Evolutionary conservation across 2,888 invertebrate species (phyloP).

Genomic region (Chymomyza caudatula): DNA sequence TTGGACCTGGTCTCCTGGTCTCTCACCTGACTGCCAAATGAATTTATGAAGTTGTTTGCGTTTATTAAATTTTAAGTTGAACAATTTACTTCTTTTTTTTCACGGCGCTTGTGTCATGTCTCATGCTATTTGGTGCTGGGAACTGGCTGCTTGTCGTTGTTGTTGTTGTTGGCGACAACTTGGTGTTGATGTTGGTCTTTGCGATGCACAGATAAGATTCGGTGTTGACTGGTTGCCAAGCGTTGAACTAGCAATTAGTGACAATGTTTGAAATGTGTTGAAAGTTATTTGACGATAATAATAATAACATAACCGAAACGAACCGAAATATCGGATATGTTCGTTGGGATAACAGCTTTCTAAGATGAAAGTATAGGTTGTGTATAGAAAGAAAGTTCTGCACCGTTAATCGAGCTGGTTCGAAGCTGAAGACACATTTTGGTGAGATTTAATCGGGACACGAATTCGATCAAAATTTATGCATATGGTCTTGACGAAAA

Average conservation of each 20-base stretch:
- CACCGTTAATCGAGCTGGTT: too few species aligned
- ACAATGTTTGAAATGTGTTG: constrained; percentile 64
- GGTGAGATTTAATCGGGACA: too few species aligned
- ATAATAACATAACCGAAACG: constrained; percentile 54
- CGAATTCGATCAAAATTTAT: too few species aligned
- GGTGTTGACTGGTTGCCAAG: constrained; percentile 39
- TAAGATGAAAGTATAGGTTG: too few species aligned
- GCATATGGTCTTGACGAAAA: too few species aligned
- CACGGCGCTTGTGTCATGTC: constrained; percentile 7
- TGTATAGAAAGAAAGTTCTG: too few species aligned
- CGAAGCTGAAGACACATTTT: too few species aligned
- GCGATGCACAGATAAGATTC: constrained; percentile 69
- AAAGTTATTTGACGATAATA: constrained; percentile 55
- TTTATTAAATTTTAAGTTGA: constrained; percentile 67
- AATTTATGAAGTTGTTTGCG: constrained; percentile 70
- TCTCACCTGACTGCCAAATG: constrained; percentile 43
- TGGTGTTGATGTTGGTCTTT: constrained; percentile 46
- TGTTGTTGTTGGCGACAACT: constrained; percentile 55
- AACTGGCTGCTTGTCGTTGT: constrained; percentile 18
- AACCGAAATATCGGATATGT: too few species aligned
- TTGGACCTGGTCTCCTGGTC: constrained; percentile 9
- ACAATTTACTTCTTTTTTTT: constrained; percentile 51
- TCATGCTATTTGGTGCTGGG: constrained; percentile 52
- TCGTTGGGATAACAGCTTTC: background rate
- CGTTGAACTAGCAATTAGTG: constrained; percentile 48